A percentile compares a stretch with the other conserved stretches of the same genome.
These are phyloP conservation scores for Elmis aenea DNA, from an alignment of 2,888 invertebrate genomes.

Conservation along the genomic window DNA sequence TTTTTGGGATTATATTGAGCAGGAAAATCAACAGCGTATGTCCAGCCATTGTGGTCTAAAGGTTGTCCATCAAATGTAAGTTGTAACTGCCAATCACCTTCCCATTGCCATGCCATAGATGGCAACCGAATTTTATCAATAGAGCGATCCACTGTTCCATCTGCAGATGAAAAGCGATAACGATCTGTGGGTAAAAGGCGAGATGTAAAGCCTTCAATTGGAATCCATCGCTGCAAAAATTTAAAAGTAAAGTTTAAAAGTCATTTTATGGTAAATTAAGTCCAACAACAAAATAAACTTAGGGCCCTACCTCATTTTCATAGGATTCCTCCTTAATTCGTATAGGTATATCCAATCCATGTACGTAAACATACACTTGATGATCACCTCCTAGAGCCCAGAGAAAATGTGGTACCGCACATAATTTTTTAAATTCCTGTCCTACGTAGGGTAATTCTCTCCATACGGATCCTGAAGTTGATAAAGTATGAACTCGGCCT, in stretches of 20 bases:
- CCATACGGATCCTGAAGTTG: constrained; percentile 79
- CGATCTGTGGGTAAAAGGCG: constrained; percentile 84
- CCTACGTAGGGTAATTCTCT: constrained; percentile 80
- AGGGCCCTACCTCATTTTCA: constrained; percentile 71
- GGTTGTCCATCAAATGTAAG: constrained; percentile 80
- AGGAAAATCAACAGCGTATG: constrained; percentile 89
- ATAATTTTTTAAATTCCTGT: constrained; percentile 83
- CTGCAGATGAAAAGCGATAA: constrained; percentile 77
- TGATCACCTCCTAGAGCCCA: constrained; percentile 94
- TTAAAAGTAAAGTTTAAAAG: constrained; percentile 27
- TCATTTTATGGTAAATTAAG: constrained; percentile 5
- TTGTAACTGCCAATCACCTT: constrained; percentile 88
- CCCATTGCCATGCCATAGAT: constrained; percentile 96
- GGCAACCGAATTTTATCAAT: constrained; percentile 80
- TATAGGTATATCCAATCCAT: constrained; percentile 85
- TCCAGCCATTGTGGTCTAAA: constrained; percentile 88
- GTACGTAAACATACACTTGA: constrained; percentile 88
- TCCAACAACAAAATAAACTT: constrained; percentile 9
- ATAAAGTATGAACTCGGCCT: constrained; percentile 80
- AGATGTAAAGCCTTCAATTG: constrained; percentile 80
- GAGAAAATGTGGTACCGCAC: constrained; percentile 77
- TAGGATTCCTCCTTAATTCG: constrained; percentile 84
- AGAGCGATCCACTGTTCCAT: constrained; percentile 73
- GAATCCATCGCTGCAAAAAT: constrained; percentile 87
- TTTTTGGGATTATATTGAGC: constrained; percentile 74